Base-by-base conservation (phyloP, 2,888 invertebrate species). In the Cepaea hortensis region DNA sequence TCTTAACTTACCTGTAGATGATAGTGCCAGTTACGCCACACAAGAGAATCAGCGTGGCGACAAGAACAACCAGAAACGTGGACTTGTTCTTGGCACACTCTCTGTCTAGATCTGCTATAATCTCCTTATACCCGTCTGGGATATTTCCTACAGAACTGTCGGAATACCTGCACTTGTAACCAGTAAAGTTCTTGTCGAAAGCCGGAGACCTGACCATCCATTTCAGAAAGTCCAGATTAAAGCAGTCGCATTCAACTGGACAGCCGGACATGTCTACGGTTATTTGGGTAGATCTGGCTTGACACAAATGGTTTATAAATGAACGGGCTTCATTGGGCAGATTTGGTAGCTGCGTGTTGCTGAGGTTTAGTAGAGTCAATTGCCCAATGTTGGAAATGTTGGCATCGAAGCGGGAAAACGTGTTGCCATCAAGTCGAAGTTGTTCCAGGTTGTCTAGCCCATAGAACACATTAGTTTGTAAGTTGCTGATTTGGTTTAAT, bases 181-280 rank as follows among this genome's bases (percentile, higher is more conserved):
- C 35, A 80, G n/a, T 65, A 72, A 85, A 85, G n/a, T 55, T 61
- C n/a, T 61, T 35, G 18, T 84, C 76, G 23, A 84, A 84, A 62
- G 79, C 80, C 9, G 70, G 13, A 3, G 85, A 86, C 11, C 80
- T 65, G 20, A 86, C 62, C 55, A 88, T 80, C 88, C 88, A 88
- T 48, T 48, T 83, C 3, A 88, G 79, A 48, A 88, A 88, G 35
- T 35, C 35, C 35, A 35, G 35, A 35, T 35, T 35, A 35, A 35
- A 35, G 35, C 35, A 35, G 35, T 76, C 77, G 80, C 88, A 88
- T 35, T 76, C 35, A 18, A 88, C 75, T 9, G 88, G 88, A 75
- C 86, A 86, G 82, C 65, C 61, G 3, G 79, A 72, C 70, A 88
- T 55, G 76, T 87, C 81, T 7, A 88, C 55, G 3, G 15, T 70